A percentile compares a stretch with the other conserved stretches of the same genome.
Evolutionary conservation across 2,888 invertebrate species (phyloP).

Genomic region (Agrochola lychnidis): DNA sequence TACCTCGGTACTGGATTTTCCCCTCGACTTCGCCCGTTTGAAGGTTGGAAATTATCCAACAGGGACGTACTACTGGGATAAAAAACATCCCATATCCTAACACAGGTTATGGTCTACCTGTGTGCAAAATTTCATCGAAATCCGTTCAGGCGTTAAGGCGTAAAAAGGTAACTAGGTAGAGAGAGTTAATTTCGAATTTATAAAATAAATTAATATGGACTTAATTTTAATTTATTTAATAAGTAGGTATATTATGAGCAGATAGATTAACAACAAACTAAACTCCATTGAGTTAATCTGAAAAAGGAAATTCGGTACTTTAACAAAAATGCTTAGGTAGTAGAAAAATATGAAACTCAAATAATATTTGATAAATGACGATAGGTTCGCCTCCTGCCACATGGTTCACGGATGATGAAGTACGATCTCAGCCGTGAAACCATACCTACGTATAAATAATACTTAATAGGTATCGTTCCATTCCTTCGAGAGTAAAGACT

Average conservation of each 20-base stretch:
- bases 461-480: constrained; percentile 26
- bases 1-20: neutral
- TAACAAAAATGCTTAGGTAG: constrained; percentile 24
- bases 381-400: constrained; percentile 50
- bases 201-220: neutral
- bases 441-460: constrained; percentile 15
- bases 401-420: constrained; percentile 54
- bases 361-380: constrained; percentile 54
- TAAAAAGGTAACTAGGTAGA: neutral
- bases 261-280: constrained; percentile 3
- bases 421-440: constrained; percentile 30
- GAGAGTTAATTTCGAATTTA: neutral
- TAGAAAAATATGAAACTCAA: constrained; percentile 47
- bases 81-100: neutral
- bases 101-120: neutral
- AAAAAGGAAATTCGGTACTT: constrained; percentile 26
- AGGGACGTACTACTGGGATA: neutral
- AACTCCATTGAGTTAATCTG: neutral
- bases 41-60: neutral
- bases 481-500: constrained; percentile 37
- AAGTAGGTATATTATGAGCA: neutral
- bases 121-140: neutral
- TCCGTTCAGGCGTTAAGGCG: neutral
- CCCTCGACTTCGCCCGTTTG: neutral
- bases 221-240: neutral